Evolutionary conservation across 2,888 invertebrate genomes (phyloP).

Genomic region (Synergus umbraculus): DNA sequence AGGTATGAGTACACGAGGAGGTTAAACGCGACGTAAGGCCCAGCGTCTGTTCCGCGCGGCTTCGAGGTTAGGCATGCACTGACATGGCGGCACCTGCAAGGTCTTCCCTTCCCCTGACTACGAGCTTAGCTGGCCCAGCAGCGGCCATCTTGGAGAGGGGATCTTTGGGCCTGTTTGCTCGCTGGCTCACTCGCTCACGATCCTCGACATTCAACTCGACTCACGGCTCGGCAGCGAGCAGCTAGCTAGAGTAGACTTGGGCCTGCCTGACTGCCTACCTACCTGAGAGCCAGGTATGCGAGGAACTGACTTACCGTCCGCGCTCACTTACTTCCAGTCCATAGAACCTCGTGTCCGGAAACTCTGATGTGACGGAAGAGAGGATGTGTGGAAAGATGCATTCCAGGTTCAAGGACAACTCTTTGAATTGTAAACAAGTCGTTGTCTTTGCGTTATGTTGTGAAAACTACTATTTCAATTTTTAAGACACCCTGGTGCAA

Average conservation of each 20-base stretch:
- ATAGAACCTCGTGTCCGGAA: slow-evolving; percentile 43
- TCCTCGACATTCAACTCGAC: slow-evolving; percentile 64
- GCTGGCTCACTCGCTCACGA: slow-evolving; percentile 50
- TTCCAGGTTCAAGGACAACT: not conserved
- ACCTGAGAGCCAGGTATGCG: slow-evolving; percentile 68
- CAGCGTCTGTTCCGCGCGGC: slow-evolving; percentile 74
- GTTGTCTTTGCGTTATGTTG: not conserved
- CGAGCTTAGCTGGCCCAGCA: slow-evolving; percentile 65
- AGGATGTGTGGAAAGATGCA: not conserved
- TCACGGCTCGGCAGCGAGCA: slow-evolving; percentile 63
- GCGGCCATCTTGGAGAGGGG: slow-evolving; percentile 76
- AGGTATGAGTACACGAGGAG: slow-evolving; percentile 53
- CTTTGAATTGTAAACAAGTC: not conserved
- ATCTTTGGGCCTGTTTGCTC: slow-evolving; percentile 53
- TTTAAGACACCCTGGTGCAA: no score
- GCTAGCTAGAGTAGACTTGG: slow-evolving; percentile 45
- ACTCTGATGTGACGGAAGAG: slow-evolving; percentile 3
- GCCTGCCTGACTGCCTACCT: slow-evolving; percentile 57
- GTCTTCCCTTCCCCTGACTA: slow-evolving; percentile 71
- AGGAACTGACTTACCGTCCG: slow-evolving; percentile 65
- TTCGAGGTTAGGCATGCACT: slow-evolving; percentile 77
- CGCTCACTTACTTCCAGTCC: slow-evolving; percentile 57
- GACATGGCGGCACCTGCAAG: slow-evolving; percentile 77
- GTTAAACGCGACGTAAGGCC: slow-evolving; percentile 65
- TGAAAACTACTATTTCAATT: not conserved